Conservation (phyloP, 2,113 vertebrate genomes). For the Mirza zaza region DNA sequence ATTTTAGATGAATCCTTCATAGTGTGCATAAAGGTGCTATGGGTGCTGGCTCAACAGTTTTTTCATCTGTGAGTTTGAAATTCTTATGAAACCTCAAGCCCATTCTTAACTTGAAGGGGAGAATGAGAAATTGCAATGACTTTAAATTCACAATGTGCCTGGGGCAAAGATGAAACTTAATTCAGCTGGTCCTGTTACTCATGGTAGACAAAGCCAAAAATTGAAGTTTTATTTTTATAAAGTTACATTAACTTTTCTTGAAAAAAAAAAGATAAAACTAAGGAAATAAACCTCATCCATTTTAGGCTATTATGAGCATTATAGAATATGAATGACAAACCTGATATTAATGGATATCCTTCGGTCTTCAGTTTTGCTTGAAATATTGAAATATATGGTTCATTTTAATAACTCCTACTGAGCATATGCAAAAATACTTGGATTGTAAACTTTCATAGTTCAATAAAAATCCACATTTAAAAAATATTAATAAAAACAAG, state of each 20-base stretch:
- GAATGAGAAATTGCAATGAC: conserved; percentile 6
- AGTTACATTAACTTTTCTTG: background rate
- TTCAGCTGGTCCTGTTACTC: conserved; percentile 3
- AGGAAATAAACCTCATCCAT: background rate
- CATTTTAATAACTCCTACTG: background rate
- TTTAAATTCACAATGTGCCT: conserved; percentile 16
- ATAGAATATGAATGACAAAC: background rate
- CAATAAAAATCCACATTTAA: background rate
- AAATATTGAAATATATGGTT: background rate
- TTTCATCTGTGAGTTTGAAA: background rate
- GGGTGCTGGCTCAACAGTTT: background rate
- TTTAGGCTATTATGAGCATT: background rate
- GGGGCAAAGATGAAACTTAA: conserved; percentile 39
- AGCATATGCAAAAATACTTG: background rate
- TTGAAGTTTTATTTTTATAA: conserved; percentile 36
- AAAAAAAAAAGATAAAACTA: background rate
- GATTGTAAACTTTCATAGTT: background rate
- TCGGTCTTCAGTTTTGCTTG: background rate
- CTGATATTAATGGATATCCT: background rate
- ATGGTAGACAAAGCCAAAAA: conserved; percentile 51
- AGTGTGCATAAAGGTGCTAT: background rate
- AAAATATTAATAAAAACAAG: background rate
- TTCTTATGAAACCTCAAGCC: background rate
- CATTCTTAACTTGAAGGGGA: background rate
- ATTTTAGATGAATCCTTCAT: background rate